These are phyloP conservation scores for Halictus quadricinctus DNA, from an alignment of 2,888 invertebrate species.

Conservation along the genomic window DNA sequence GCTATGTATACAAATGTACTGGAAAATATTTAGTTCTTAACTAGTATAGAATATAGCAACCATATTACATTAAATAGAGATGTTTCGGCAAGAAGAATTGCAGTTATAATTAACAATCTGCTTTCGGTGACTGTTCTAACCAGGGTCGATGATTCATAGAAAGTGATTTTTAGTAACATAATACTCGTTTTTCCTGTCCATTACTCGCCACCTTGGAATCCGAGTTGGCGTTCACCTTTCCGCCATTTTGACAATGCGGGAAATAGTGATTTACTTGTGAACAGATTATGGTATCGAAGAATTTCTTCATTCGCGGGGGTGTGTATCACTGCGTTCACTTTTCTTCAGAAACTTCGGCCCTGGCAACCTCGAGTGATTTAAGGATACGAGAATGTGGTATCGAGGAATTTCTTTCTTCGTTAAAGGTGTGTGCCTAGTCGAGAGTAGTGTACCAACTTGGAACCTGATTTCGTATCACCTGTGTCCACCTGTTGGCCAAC, in stretches of 20 bases:
- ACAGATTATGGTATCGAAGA: background rate
- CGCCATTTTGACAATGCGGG: background rate
- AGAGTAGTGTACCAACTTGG: background rate
- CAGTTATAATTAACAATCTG: background rate
- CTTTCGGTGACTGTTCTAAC: background rate
- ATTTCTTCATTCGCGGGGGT: background rate
- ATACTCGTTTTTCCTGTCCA: background rate
- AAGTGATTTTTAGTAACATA: background rate
- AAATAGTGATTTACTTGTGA: slow-evolving; percentile 8
- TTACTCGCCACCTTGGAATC: background rate
- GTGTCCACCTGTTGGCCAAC: slow-evolving; percentile 2
- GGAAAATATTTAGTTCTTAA: too few species aligned
- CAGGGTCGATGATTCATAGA: background rate
- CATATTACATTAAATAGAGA: too few species aligned
- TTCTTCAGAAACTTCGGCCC: background rate
- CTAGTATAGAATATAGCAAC: background rate
- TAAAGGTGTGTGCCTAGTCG: background rate
- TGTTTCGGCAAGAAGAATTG: too few species aligned
- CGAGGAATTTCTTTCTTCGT: background rate
- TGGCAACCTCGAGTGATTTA: background rate
- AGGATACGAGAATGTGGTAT: background rate
- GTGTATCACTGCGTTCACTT: background rate
- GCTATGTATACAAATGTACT: too few species aligned
- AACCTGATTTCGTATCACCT: slow-evolving; percentile 9
- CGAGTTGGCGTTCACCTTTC: background rate